These are phyloP conservation scores for Poeciliopsis gracilis DNA, from an alignment of 2,797 vertebrate species.

Conservation along the genomic window DNA sequence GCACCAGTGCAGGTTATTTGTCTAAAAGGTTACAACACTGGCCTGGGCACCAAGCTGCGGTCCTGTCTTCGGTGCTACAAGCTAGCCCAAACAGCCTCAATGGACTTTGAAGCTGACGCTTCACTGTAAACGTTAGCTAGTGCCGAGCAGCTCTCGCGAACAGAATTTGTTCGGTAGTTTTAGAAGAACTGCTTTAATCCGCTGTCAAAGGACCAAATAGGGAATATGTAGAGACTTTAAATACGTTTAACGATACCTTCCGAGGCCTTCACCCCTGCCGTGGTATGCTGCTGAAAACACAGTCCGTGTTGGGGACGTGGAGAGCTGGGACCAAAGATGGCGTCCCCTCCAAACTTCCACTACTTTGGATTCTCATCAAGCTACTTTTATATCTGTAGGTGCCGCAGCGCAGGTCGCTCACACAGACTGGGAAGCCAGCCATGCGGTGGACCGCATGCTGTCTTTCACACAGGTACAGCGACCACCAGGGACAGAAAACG, in stretches of 20 bases:
- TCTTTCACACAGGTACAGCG: conserved; percentile 6
- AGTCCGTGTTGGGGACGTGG: conserved; percentile 93
- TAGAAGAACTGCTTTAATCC: not conserved
- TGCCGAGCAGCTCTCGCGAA: conserved; percentile 46
- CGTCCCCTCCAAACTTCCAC: conserved; percentile 98
- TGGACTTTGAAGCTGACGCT: conserved; percentile 71
- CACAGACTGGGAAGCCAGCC: conserved; percentile 25
- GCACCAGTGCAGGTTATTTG: conserved; percentile 46
- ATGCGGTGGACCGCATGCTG: not conserved
- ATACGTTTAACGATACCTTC: conserved; percentile 83
- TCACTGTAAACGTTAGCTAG: conserved; percentile 62
- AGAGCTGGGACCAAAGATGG: conserved; percentile 99
- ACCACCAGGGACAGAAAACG: conserved; percentile 24
- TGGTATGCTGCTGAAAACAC: conserved; percentile 86
- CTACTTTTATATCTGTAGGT: conserved; percentile 85
- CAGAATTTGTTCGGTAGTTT: conserved; percentile 51
- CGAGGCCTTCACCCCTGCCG: conserved; percentile 86
- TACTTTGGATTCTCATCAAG: conserved; percentile 99
- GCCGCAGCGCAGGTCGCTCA: conserved; percentile 50
- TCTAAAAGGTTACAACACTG: conserved; percentile 55
- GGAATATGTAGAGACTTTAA: conserved; percentile 38
- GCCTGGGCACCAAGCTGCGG: conserved; percentile 53
- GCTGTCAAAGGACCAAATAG: conserved; percentile 22
- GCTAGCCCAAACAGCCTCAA: conserved; percentile 71
- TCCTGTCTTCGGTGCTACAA: conserved; percentile 66